phyloP scores from a whole-genome alignment of 2,113 vertebrate species.

The Mastomys natalensis region DNA sequence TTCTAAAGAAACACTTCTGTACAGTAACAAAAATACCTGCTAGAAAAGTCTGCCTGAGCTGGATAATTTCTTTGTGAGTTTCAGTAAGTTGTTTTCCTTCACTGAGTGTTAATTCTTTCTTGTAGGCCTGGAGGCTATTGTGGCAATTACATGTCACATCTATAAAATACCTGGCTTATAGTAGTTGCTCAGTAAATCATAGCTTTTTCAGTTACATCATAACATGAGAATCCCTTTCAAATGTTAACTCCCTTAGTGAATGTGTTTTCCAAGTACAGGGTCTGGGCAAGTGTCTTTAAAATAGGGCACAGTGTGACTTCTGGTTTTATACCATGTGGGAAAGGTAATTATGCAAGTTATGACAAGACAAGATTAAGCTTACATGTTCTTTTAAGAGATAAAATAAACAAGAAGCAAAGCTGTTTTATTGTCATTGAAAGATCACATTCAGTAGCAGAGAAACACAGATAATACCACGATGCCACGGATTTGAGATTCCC shows the following conservation, averaged over 20 bases:
- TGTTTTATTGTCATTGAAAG: slow-evolving; percentile 60
- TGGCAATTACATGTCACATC: slow-evolving; percentile 36
- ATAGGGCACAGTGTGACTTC: slow-evolving; percentile 59
- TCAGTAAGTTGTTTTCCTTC: slow-evolving; percentile 17
- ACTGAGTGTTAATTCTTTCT: slow-evolving; percentile 24
- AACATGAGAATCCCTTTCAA: slow-evolving; percentile 57
- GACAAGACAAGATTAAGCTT: slow-evolving; percentile 62
- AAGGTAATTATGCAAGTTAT: slow-evolving; percentile 53
- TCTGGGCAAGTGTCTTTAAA: slow-evolving; percentile 51
- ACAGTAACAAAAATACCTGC: slow-evolving; percentile 7
- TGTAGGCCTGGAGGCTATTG: background rate
- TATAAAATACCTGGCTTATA: slow-evolving; percentile 56
- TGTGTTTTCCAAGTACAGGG: slow-evolving; percentile 49
- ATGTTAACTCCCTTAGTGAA: slow-evolving; percentile 35
- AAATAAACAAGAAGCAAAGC: slow-evolving; percentile 59
- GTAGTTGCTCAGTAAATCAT: slow-evolving; percentile 69
- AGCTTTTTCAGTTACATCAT: background rate
- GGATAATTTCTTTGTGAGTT: slow-evolving; percentile 26
- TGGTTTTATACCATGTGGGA: background rate
- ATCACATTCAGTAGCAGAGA: slow-evolving; percentile 40
- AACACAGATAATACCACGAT: slow-evolving; percentile 14
- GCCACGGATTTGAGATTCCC: background rate
- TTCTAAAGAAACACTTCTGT: background rate
- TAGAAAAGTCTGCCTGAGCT: background rate
- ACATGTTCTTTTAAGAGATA: slow-evolving; percentile 51